A percentile compares a stretch with the other conserved stretches of the same genome.
Conservation (phyloP, 2,797 vertebrate genomes). For the Dallia pectoralis region DNA sequence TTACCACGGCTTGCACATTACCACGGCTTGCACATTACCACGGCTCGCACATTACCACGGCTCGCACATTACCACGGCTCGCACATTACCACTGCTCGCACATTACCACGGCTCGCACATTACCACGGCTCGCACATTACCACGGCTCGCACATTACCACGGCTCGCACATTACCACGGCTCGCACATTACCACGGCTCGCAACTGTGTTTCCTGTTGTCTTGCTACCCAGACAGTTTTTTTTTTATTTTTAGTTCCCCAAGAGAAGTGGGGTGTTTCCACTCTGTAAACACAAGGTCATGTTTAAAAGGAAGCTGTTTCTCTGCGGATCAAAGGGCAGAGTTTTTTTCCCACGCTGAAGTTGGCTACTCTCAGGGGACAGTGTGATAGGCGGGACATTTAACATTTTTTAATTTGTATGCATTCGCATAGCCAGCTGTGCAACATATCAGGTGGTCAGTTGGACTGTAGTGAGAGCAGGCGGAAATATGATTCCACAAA, state of each 20-base stretch:
- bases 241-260: conserved; percentile 28
- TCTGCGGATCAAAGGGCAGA: conserved; percentile 29
- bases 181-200: not conserved
- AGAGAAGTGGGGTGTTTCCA: conserved; percentile 29
- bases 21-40: not conserved
- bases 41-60: too few relatives aligned
- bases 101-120: not conserved
- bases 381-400: conserved; percentile 7
- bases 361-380: conserved; percentile 21
- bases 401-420: conserved; percentile 1
- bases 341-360: conserved; percentile 48
- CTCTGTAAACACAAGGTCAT: conserved; percentile 39
- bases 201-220: conserved; percentile 33
- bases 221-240: conserved; percentile 26
- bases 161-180: conserved; percentile 8
- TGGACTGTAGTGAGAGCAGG: conserved; percentile 27
- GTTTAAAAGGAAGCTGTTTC: conserved; percentile 42
- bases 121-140: conserved; percentile 15
- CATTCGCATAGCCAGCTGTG: conserved; percentile 12
- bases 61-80: not conserved
- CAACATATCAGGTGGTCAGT: conserved; percentile 22
- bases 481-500: conserved; percentile 32
- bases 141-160: not conserved
- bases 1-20: conserved; percentile 15
- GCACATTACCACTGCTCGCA: conserved; percentile 5